phyloP scores from a whole-genome alignment of 2,888 invertebrate genomes.

The Machimus atricapillus region DNA sequence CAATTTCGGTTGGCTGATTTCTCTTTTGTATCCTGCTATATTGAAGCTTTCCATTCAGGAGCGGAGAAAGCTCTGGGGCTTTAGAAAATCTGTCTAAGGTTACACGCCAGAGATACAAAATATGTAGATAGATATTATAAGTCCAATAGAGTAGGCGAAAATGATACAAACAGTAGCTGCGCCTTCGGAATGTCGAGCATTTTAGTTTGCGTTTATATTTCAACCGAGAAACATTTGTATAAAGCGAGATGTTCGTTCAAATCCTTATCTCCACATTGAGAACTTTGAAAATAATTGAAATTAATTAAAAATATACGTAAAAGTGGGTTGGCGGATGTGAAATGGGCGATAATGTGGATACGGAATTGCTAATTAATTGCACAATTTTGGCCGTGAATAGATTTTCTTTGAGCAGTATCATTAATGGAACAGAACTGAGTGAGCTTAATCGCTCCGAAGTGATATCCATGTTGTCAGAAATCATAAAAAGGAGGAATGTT shows the following conservation, averaged over 20 bases:
- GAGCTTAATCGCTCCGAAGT: constrained; percentile 58
- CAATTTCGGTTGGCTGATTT: background rate
- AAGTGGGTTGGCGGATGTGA: constrained; percentile 38
- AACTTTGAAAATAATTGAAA: background rate
- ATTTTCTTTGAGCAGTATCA: constrained; percentile 54
- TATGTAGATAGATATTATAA: background rate
- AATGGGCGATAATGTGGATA: constrained; percentile 60
- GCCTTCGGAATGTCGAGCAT: background rate
- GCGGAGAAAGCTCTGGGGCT: background rate
- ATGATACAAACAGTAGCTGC: background rate
- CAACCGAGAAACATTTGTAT: background rate
- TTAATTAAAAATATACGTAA: background rate
- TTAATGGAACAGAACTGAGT: constrained; percentile 55
- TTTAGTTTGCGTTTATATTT: background rate
- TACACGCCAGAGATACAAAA: background rate
- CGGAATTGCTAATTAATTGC: constrained; percentile 59
- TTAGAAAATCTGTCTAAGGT: background rate
- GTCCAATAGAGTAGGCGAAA: background rate
- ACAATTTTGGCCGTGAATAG: constrained; percentile 59
- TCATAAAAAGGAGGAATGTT: constrained; percentile 57
- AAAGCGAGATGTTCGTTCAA: background rate
- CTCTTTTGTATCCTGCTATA: background rate
- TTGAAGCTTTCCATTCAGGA: background rate
- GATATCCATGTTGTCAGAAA: constrained; percentile 56
- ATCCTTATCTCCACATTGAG: background rate